These are phyloP conservation scores for Symphodus melops DNA, from an alignment of 2,113 vertebrate genomes.

Conservation along the genomic window DNA sequence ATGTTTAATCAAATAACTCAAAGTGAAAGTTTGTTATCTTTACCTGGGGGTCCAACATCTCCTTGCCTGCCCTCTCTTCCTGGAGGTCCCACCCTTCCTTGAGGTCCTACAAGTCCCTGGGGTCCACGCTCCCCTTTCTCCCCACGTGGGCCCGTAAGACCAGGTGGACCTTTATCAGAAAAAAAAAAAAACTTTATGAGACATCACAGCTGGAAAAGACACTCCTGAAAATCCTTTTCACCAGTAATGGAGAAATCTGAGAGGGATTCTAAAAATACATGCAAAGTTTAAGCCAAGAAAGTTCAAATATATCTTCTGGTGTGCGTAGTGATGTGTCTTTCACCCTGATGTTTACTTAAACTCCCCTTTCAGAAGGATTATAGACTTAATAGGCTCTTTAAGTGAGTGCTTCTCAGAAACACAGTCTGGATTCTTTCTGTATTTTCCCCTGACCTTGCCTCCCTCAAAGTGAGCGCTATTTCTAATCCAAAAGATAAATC, in stretches of 20 bases:
- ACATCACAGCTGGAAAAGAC: constrained; percentile 12
- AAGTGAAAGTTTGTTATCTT: constrained; percentile 11
- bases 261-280: constrained; percentile 33
- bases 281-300: constrained; percentile 8
- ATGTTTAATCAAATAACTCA: not conserved
- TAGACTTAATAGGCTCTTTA: constrained; percentile 49
- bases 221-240: not conserved
- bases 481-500: constrained; percentile 40
- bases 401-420: constrained; percentile 31
- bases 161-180: constrained; percentile 76
- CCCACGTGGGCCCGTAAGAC: constrained; percentile 85
- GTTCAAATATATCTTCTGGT: constrained; percentile 20
- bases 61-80: constrained; percentile 80
- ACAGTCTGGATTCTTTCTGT: constrained; percentile 55
- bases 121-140: constrained; percentile 82
- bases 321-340: constrained; percentile 20
- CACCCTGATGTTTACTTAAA: constrained; percentile 51
- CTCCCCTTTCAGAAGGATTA: constrained; percentile 31
- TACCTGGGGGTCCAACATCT: constrained; percentile 88
- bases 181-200: constrained; percentile 11
- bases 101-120: constrained; percentile 79
- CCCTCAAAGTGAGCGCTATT: constrained; percentile 18
- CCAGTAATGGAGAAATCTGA: not conserved
- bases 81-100: constrained; percentile 84
- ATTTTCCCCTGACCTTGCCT: constrained; percentile 37